Conservation (phyloP, 2,888 invertebrate species). For the Hemistola chrysoprasaria region DNA sequence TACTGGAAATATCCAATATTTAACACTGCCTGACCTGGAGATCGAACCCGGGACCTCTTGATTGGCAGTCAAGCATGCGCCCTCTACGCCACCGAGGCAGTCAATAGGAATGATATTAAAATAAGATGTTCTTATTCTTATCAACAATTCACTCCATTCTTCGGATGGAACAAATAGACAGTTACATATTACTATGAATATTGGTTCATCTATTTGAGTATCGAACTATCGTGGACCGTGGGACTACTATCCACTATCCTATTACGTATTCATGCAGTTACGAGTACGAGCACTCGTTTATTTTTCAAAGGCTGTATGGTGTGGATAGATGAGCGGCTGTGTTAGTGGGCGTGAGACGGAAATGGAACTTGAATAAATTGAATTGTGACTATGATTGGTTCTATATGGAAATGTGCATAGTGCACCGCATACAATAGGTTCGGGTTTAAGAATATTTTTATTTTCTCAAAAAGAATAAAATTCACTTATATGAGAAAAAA, state of each 20-base stretch:
- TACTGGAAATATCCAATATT: too few relatives aligned
- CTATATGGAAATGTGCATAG: slow-evolving; percentile 54
- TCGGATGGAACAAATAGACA: slow-evolving; percentile 28
- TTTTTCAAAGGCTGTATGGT: slow-evolving; percentile 48
- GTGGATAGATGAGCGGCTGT: slow-evolving; percentile 54
- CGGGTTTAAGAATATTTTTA: too few relatives aligned
- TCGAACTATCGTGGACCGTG: slow-evolving; percentile 35
- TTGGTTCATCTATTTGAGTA: too few relatives aligned
- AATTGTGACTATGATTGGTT: slow-evolving; percentile 64
- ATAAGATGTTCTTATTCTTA: slow-evolving; percentile 26
- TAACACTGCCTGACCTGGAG: too few relatives aligned
- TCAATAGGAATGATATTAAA: slow-evolving; percentile 17
- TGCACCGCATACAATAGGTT: too few relatives aligned
- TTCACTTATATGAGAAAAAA: too few relatives aligned
- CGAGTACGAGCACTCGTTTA: slow-evolving; percentile 54
- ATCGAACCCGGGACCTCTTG: too few relatives aligned
- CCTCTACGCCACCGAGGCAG: too few relatives aligned
- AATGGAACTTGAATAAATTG: slow-evolving; percentile 68
- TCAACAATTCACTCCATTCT: slow-evolving; percentile 27
- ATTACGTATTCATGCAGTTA: slow-evolving; percentile 60
- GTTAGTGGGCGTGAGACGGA: slow-evolving; percentile 59
- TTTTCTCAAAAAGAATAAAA: too few relatives aligned
- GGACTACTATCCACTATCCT: slow-evolving; percentile 38
- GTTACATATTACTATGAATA: too few relatives aligned
- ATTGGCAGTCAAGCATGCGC: too few relatives aligned